phyloP scores from a whole-genome alignment of 2,888 invertebrate genomes.

The Imbricaverruca yamaguchii region DNA sequence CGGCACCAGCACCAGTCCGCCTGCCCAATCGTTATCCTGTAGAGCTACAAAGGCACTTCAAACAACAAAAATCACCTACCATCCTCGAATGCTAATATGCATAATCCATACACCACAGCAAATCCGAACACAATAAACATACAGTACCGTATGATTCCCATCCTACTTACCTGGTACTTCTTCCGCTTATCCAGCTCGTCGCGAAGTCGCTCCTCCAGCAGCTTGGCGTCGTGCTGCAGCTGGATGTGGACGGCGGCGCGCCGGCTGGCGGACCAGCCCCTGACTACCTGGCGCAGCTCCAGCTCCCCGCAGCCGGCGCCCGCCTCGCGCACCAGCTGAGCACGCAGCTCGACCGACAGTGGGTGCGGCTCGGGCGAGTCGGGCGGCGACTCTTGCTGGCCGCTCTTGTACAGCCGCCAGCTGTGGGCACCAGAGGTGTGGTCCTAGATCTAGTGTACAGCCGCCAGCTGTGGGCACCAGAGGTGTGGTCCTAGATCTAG shows the following conservation, averaged over 20 bases:
- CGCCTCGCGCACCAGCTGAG: neutral
- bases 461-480: too few relatives aligned
- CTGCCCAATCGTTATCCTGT: too few relatives aligned
- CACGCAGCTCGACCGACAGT: slow-evolving; percentile 1
- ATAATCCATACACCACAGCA: too few relatives aligned
- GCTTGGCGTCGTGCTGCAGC: neutral
- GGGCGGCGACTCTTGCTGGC: neutral
- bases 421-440: neutral
- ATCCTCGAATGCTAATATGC: too few relatives aligned
- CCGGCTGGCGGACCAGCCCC: neutral
- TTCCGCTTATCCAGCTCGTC: slow-evolving; percentile 1
- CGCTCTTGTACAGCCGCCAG: neutral
- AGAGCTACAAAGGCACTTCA: too few relatives aligned
- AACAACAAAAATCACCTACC: too few relatives aligned
- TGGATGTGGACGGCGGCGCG: neutral
- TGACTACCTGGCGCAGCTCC: neutral
- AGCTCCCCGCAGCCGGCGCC: neutral
- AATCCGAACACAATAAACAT: too few relatives aligned
- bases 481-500: too few relatives aligned
- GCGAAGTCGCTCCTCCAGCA: neutral
- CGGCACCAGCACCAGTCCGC: too few relatives aligned
- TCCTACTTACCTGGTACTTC: neutral
- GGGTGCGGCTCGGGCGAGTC: neutral
- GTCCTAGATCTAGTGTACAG: too few relatives aligned
- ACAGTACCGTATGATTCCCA: too few relatives aligned